A percentile compares a stretch with the other conserved stretches of the same genome.
Conservation (phyloP, 2,113 vertebrate genomes). For the Rhinolophus ferrumequinum region DNA sequence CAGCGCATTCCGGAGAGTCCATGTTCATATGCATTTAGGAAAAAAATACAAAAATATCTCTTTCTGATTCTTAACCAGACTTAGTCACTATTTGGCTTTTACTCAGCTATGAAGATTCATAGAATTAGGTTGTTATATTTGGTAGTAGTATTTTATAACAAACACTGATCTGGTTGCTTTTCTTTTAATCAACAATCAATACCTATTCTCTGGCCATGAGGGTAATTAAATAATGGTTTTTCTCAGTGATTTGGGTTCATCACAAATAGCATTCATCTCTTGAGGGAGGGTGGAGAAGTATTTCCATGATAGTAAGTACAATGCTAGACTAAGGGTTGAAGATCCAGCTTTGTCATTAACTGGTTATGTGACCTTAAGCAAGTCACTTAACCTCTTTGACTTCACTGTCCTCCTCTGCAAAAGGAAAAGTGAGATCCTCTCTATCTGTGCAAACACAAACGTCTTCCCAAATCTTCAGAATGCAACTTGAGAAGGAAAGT, state of each 20-base stretch:
- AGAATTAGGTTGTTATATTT: not conserved
- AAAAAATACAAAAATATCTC: not conserved
- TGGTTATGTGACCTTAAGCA: not conserved
- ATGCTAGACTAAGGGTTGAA: not conserved
- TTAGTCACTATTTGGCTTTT: conserved; percentile 13
- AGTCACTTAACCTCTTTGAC: not conserved
- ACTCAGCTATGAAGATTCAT: not conserved
- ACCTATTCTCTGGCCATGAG: not conserved
- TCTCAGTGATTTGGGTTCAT: not conserved
- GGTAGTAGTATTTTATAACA: conserved; percentile 18
- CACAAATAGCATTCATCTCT: not conserved
- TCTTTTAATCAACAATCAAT: conserved; percentile 17
- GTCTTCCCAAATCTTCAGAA: not conserved
- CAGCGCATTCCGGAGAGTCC: not conserved
- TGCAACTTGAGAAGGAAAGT: not conserved
- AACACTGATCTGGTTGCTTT: conserved; percentile 38
- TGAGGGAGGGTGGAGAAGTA: not conserved
- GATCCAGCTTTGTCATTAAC: not conserved
- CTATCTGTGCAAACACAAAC: not conserved
- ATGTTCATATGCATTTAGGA: not conserved
- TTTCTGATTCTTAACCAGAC: not conserved
- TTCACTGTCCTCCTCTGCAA: not conserved
- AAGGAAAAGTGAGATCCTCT: not conserved
- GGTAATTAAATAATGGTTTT: conserved; percentile 16
- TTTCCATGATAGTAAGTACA: not conserved